Evolutionary conservation across 2,888 invertebrate genomes (phyloP).

Genomic region (Parasteatoda lunata): DNA sequence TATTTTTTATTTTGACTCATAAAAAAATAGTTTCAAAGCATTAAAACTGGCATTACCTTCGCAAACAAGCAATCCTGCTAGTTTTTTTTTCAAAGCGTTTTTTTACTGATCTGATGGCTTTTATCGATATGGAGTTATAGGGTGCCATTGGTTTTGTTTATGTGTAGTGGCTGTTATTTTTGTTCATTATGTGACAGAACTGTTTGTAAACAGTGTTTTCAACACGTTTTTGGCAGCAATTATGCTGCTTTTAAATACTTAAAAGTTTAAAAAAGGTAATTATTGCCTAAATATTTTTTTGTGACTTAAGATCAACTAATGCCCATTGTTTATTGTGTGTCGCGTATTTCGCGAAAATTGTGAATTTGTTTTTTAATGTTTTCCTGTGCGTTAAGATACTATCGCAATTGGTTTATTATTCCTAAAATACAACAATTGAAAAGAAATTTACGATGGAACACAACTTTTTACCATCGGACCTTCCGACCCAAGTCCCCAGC

Average conservation of each 20-base stretch:
- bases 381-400: slow-evolving; percentile 40
- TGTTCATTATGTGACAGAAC: slow-evolving; percentile 67
- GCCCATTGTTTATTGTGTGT: slow-evolving; percentile 67
- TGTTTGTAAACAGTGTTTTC: slow-evolving; percentile 52
- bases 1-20: neutral
- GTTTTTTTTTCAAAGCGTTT: slow-evolving; percentile 57
- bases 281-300: slow-evolving; percentile 32
- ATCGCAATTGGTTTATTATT: slow-evolving; percentile 52
- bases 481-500: slow-evolving; percentile 67
- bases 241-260: slow-evolving; percentile 36
- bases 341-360: slow-evolving; percentile 65
- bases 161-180: slow-evolving; percentile 67
- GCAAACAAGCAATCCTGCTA: slow-evolving; percentile 31
- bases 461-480: slow-evolving; percentile 66
- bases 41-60: slow-evolving; percentile 40
- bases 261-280: slow-evolving; percentile 36
- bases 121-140: slow-evolving; percentile 67
- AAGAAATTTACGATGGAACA: slow-evolving; percentile 63
- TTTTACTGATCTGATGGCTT: slow-evolving; percentile 64
- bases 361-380: slow-evolving; percentile 57
- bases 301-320: slow-evolving; percentile 36
- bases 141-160: slow-evolving; percentile 68
- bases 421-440: slow-evolving; percentile 48
- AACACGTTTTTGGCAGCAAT: slow-evolving; percentile 28
- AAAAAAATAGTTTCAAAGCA: slow-evolving; percentile 15